These are phyloP conservation scores for Leucoraja ocellata DNA, from an alignment of 2,797 vertebrate genomes.

Conservation along the genomic window DNA sequence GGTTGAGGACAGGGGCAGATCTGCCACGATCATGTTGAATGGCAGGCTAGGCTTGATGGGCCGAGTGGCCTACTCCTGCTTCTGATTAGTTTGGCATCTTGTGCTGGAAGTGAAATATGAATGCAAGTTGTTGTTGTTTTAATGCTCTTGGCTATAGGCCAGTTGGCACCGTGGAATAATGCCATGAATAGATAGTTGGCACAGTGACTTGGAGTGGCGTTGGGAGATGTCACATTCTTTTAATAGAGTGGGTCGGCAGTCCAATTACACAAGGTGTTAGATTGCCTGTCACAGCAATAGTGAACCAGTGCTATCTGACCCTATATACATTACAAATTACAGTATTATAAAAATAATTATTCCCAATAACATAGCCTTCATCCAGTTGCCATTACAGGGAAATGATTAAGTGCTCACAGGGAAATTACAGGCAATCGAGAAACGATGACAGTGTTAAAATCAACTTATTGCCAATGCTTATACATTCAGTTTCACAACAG, in stretches of 20 bases:
- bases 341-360: background rate
- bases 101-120: too few species aligned
- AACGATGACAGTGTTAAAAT: background rate
- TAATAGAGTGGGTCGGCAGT: background rate
- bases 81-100: background rate
- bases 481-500: background rate
- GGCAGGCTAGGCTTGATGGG: too few species aligned
- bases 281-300: background rate
- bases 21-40: too few species aligned
- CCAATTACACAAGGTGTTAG: background rate
- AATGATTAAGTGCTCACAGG: background rate
- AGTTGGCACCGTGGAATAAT: background rate
- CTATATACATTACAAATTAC: background rate
- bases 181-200: background rate
- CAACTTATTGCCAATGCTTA: background rate
- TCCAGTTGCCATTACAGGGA: background rate
- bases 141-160: background rate
- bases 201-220: background rate
- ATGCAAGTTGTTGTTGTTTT: background rate
- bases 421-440: background rate
- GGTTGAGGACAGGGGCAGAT: too few species aligned
- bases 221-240: background rate
- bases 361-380: background rate
- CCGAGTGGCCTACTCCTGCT: too few species aligned
- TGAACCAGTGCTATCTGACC: background rate